A percentile compares a stretch with the other conserved stretches of the same genome.
Conservation (phyloP, 1,140 invertebrate genomes). For the Bombus picipes region DNA sequence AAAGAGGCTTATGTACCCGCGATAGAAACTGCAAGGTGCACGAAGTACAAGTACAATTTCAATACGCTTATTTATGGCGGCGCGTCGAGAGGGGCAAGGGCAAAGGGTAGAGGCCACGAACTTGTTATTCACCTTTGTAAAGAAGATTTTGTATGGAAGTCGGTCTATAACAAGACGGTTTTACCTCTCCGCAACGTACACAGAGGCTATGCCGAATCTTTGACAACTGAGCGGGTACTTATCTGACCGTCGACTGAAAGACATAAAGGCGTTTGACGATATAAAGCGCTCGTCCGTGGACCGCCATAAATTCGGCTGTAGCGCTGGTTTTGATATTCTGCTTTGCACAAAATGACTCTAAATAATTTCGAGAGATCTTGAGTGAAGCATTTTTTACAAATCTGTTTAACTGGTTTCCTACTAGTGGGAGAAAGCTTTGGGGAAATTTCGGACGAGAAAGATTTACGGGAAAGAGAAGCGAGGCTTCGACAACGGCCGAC, state of each 20-base stretch:
- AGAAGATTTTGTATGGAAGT: slow-evolving; percentile 1
- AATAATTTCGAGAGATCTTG: neutral
- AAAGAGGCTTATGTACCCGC: slow-evolving; percentile 45
- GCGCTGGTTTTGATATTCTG: neutral
- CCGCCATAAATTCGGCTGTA: neutral
- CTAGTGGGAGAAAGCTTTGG: neutral
- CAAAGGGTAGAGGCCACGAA: neutral
- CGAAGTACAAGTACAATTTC: slow-evolving; percentile 24
- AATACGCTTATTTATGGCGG: slow-evolving; percentile 19
- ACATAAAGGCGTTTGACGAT: slow-evolving; percentile 16
- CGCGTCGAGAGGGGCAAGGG: neutral
- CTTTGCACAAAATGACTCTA: neutral
- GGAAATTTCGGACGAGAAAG: neutral
- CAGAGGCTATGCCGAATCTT: neutral
- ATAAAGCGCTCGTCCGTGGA: neutral
- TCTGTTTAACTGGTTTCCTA: neutral
- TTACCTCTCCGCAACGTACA: too few species aligned
- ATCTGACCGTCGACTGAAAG: slow-evolving; percentile 17
- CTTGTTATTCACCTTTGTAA: slow-evolving; percentile 27
- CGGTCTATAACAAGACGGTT: neutral
- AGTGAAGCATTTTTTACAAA: neutral
- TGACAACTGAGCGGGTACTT: neutral
- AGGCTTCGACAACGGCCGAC: neutral
- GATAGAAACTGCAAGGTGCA: slow-evolving; percentile 26
- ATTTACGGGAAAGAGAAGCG: neutral